Conservation (phyloP, 2,888 invertebrate species). For the Hedya salicella region DNA sequence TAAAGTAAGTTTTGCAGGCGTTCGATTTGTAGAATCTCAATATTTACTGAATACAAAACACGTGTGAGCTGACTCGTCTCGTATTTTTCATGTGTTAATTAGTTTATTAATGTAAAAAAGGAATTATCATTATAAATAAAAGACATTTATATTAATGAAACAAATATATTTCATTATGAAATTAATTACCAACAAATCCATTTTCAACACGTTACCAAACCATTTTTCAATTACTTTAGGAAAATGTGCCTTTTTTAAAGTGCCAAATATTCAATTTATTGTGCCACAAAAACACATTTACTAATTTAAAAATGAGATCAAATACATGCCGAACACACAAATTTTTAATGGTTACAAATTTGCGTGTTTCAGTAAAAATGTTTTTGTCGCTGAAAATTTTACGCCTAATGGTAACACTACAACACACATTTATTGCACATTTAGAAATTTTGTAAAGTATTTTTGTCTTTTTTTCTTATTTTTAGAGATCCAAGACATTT, state of each 20-base stretch:
- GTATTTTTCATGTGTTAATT: too few relatives aligned
- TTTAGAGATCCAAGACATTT: slow-evolving; percentile 85
- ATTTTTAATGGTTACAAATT: slow-evolving; percentile 32
- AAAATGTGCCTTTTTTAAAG: slow-evolving; percentile 84
- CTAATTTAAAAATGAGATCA: slow-evolving; percentile 75
- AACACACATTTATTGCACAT: slow-evolving; percentile 86
- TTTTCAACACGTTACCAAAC: slow-evolving; percentile 84
- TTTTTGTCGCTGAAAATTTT: slow-evolving; percentile 73
- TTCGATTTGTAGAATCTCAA: too few relatives aligned
- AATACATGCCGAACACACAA: slow-evolving; percentile 55
- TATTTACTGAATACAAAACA: too few relatives aligned
- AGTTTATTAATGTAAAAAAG: too few relatives aligned
- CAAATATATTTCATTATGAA: slow-evolving; percentile 86
- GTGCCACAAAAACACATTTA: slow-evolving; percentile 71
- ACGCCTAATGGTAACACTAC: slow-evolving; percentile 85
- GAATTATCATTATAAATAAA: slow-evolving; percentile 57
- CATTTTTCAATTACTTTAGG: slow-evolving; percentile 83
- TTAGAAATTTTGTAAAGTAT: slow-evolving; percentile 85
- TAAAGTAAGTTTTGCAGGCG: too few relatives aligned
- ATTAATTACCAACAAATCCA: slow-evolving; percentile 86
- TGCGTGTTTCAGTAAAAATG: slow-evolving; percentile 55
- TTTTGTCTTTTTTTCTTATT: slow-evolving; percentile 83
- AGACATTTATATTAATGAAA: slow-evolving; percentile 77
- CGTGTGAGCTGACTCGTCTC: too few relatives aligned
- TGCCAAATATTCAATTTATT: slow-evolving; percentile 82